These are phyloP conservation scores for Rhinoderma darwinii DNA, from an alignment of 2,113 vertebrate species.

Conservation along the genomic window DNA sequence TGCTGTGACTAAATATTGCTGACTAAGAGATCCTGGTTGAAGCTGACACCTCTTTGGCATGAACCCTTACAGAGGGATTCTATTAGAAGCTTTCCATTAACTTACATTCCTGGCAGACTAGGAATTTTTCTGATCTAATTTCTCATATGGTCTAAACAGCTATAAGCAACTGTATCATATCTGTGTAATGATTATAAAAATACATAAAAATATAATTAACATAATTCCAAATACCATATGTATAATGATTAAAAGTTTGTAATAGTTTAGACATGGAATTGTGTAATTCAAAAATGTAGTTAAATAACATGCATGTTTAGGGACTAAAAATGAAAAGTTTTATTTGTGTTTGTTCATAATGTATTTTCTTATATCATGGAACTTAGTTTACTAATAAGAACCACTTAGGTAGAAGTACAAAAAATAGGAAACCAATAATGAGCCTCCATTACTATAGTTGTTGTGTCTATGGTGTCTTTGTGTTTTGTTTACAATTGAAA, in stretches of 20 bases:
- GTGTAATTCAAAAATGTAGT: no score
- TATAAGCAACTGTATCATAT: not conserved
- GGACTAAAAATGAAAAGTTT: no score
- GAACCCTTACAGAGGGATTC: not conserved
- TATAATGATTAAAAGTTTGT: no score
- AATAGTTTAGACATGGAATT: no score
- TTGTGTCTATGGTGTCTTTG: no score
- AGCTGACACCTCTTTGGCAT: constrained; percentile 42
- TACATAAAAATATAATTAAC: not conserved
- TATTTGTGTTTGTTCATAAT: not conserved
- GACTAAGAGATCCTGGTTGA: constrained; percentile 27
- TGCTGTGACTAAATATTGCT: constrained; percentile 49
- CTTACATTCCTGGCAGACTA: constrained; percentile 37
- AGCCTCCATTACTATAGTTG: no score
- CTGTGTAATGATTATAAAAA: not conserved
- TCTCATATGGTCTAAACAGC: not conserved
- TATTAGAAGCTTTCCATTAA: constrained; percentile 40
- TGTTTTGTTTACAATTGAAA: no score
- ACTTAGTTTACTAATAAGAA: no score
- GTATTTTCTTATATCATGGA: no score
- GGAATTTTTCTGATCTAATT: not conserved
- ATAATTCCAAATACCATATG: not conserved
- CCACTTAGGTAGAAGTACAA: no score
- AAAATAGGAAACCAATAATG: no score
- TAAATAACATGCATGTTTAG: not conserved